These are phyloP conservation scores for Ifrita kowaldi DNA, from an alignment of 2,113 vertebrate genomes.

Conservation along the genomic window DNA sequence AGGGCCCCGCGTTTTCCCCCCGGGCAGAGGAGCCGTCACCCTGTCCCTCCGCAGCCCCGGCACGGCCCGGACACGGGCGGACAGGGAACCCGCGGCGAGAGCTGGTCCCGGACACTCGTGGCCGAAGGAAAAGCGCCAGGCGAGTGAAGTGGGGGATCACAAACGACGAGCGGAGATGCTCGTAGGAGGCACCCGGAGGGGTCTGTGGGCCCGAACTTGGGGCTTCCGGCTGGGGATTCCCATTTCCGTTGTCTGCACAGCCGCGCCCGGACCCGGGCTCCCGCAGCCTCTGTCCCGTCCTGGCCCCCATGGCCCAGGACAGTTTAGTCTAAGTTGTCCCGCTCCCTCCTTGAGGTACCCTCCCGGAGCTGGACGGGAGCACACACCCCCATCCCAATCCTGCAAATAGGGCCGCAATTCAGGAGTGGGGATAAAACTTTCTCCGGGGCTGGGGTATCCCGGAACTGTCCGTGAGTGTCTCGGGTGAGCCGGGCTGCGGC, in stretches of 20 bases:
- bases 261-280: neutral
- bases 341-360: too few species aligned
- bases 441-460: too few species aligned
- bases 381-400: neutral
- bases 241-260: neutral
- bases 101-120: neutral
- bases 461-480: neutral
- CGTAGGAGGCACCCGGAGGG: rapidly evolving
- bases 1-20: neutral
- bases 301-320: neutral
- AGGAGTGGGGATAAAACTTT: neutral
- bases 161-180: too few species aligned
- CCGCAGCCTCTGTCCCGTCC: neutral
- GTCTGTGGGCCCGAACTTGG: rapidly evolving
- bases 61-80: neutral
- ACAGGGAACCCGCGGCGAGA: rapidly evolving
- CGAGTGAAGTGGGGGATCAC: neutral
- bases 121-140: neutral
- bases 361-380: neutral
- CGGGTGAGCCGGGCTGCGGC: neutral
- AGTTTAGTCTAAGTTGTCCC: neutral
- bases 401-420: neutral
- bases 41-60: neutral
- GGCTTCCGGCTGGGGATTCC: neutral
- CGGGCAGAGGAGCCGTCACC: neutral